phyloP scores from a whole-genome alignment of 2,888 invertebrate species.

The Athalia cordata region DNA sequence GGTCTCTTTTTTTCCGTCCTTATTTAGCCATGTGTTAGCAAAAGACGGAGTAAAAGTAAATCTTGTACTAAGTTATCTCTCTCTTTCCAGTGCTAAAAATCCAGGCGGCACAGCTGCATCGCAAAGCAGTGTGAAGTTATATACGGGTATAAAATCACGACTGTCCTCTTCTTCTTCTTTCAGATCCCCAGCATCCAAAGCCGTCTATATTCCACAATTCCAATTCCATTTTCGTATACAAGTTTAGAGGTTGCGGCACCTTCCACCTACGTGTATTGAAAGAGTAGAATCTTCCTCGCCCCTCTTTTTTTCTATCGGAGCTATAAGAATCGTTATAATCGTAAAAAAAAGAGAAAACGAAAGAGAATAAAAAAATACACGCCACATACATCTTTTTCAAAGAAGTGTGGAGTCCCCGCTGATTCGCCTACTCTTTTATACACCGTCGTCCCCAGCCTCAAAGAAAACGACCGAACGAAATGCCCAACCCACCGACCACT shows the following conservation, averaged over 20 bases:
- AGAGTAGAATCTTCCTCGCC: background rate
- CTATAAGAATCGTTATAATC: too few relatives aligned
- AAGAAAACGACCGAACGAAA: too few relatives aligned
- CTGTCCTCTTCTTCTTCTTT: background rate
- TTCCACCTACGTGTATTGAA: slow-evolving; percentile 30
- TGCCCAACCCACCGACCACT: too few relatives aligned
- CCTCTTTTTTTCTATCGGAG: too few relatives aligned
- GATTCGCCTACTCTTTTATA: slow-evolving; percentile 41
- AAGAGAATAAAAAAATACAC: too few relatives aligned
- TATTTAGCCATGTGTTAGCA: background rate
- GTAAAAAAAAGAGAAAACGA: too few relatives aligned
- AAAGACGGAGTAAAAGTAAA: background rate
- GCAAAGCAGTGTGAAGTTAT: background rate
- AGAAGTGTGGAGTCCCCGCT: slow-evolving; percentile 21
- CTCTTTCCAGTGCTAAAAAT: too few relatives aligned
- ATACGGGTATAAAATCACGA: background rate
- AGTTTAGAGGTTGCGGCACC: slow-evolving; percentile 32
- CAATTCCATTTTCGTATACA: background rate
- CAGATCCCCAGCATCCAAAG: background rate
- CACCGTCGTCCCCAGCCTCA: slow-evolving; percentile 7
- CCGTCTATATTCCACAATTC: background rate
- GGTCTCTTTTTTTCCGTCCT: background rate
- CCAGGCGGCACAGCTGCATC: too few relatives aligned
- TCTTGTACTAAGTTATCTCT: too few relatives aligned
- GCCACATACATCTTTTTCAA: background rate